Evolutionary conservation across 2,797 vertebrate genomes (phyloP), one percentile per base, ranked within the genome.

Genomic region (Sternotherus odoratus): DNA sequence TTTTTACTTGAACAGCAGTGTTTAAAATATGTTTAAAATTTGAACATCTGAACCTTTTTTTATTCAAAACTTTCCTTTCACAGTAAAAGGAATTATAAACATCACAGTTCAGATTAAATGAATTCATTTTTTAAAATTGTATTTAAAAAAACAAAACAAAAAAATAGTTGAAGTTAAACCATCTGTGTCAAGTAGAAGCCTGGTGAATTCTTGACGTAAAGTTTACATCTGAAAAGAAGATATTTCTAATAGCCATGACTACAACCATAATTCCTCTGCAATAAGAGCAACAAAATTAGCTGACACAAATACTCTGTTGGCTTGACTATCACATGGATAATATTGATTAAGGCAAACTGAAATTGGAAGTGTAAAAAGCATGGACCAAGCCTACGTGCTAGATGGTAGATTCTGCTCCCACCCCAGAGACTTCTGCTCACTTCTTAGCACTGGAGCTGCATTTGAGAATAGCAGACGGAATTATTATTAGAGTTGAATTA

Each of bases 281-380:
- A 21, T 74, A 72, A 46, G 85, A 50, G 46, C 46, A 92, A 91
- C 53, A 94, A 93, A 33, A 94, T 48, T 43, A 77, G 48, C 56
- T 86, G 39, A 88, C 93, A 81, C 11, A 60, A 77, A 95, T 92
- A 82, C 6, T 30, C 51, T 19, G 66, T 3, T 94, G 91, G 36
- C 63, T 96, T 96, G 83, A 72, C 4, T 81, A 77, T 94, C 84
- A 91, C 57, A 86, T 91, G 87, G 89, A 93, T 28, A 93, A 56
- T 69, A 72, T 48, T 91, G 93, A 96, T 91, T 92, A 96, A 94
- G 87, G 28, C 26, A 95, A 63, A 92, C 56, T 93, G 80, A 97
- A 96, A 96, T 24, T 88, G 56, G 85, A 97, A 95, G 72, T 91
- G 81, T 28, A 88, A 95, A 96, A 95, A 93, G 80, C 60, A 78